Evolutionary conservation across 2,888 invertebrate genomes (phyloP).

Genomic region (Scaeva pyrastri): DNA sequence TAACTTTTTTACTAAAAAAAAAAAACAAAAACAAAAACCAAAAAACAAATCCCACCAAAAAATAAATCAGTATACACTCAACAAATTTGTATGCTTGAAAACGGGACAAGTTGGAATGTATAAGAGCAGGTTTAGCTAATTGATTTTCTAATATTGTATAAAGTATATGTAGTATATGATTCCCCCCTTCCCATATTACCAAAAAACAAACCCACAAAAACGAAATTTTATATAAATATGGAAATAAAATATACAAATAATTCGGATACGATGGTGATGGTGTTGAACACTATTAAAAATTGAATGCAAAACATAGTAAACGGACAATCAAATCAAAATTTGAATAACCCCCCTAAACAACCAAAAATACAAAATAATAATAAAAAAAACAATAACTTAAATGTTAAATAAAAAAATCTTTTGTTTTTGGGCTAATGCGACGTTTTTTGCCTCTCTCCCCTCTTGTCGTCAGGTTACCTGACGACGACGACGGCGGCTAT

Average conservation of each 20-base stretch:
- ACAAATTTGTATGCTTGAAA: slow-evolving; percentile 68
- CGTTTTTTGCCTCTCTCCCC: slow-evolving; percentile 84
- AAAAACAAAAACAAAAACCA: slow-evolving; percentile 27
- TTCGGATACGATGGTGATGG: slow-evolving; percentile 81
- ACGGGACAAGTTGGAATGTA: slow-evolving; percentile 68
- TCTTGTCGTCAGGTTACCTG: slow-evolving; percentile 85
- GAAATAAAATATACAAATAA: slow-evolving; percentile 71
- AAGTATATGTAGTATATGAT: slow-evolving; percentile 70
- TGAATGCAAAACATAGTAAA: slow-evolving; percentile 72
- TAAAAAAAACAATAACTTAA: slow-evolving; percentile 70
- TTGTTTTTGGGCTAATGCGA: slow-evolving; percentile 84
- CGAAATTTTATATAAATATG: slow-evolving; percentile 72
- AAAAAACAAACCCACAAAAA: slow-evolving; percentile 33
- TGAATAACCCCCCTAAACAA: slow-evolving; percentile 77
- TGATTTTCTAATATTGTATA: slow-evolving; percentile 73
- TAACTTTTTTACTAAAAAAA: slow-evolving; percentile 54
- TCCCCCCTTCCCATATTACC: slow-evolving; percentile 46
- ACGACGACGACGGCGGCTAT: slow-evolving; percentile 83
- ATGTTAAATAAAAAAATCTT: slow-evolving; percentile 78
- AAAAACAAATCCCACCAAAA: slow-evolving; percentile 30
- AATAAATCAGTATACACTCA: slow-evolving; percentile 43
- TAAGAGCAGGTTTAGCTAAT: slow-evolving; percentile 69
- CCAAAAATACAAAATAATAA: slow-evolving; percentile 72
- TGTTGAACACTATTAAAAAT: slow-evolving; percentile 79
- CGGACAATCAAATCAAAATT: slow-evolving; percentile 76